Evolutionary conservation across 2,113 vertebrate species (phyloP).

Genomic region (Bagarius yarrelli): DNA sequence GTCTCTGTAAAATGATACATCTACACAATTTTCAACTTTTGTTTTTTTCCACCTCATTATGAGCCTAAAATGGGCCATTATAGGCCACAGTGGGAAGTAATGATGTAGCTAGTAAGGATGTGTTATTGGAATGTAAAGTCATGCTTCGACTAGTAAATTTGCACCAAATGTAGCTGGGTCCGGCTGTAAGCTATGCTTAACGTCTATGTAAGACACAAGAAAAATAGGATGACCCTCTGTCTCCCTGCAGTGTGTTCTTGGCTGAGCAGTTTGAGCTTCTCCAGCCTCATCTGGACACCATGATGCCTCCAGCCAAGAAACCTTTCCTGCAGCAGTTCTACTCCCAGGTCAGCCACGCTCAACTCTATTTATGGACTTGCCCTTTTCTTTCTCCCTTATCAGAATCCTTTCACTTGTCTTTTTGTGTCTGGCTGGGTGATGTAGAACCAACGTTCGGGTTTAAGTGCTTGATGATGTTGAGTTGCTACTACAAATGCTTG

Average conservation of each 20-base stretch:
- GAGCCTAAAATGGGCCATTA: background rate
- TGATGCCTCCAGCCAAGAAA: constrained; percentile 98
- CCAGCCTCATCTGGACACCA: constrained; percentile 91
- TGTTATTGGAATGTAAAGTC: background rate
- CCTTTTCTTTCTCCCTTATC: constrained; percentile 18
- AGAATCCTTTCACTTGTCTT: constrained; percentile 20
- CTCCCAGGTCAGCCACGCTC: constrained; percentile 81
- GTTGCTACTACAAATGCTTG: background rate
- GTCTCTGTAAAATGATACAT: no score
- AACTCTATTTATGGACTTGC: constrained; percentile 33
- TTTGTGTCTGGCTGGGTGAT: background rate
- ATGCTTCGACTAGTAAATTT: background rate
- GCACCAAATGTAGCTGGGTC: background rate
- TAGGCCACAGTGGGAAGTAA: background rate
- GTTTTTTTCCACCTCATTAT: background rate
- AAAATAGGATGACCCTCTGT: background rate
- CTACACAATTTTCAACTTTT: background rate
- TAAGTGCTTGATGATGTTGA: background rate
- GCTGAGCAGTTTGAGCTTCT: constrained; percentile 97
- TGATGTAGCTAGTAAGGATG: background rate
- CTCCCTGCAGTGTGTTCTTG: constrained; percentile 83
- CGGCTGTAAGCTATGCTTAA: background rate
- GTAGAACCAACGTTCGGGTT: background rate
- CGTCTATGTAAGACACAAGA: background rate
- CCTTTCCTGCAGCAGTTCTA: constrained; percentile 99